Conservation (phyloP, 2,888 invertebrate genomes). For the Clivina fossor region DNA sequence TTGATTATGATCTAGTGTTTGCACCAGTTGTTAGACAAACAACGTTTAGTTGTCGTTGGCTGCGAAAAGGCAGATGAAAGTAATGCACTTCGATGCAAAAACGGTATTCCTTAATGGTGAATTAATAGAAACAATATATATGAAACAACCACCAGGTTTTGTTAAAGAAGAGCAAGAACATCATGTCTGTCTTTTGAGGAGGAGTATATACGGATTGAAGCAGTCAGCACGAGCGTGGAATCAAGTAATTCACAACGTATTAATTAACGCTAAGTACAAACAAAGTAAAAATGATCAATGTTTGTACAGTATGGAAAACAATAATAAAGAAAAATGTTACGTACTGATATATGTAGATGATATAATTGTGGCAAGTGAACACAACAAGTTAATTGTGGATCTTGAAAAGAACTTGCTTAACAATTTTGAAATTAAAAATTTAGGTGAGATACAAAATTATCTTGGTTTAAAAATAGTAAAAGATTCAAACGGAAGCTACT, state of each 20-base stretch:
- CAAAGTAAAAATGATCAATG: neutral
- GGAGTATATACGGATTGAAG: slow-evolving; percentile 30
- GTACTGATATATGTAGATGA: slow-evolving; percentile 35
- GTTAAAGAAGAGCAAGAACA: slow-evolving; percentile 3
- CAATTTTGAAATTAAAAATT: slow-evolving; percentile 27
- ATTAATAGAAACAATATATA: neutral
- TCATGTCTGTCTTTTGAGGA: slow-evolving; percentile 9
- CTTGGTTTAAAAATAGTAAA: slow-evolving; percentile 26
- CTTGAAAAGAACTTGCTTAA: slow-evolving; percentile 7
- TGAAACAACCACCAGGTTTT: neutral
- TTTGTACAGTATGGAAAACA: slow-evolving; percentile 1
- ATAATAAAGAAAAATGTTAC: slow-evolving; percentile 2
- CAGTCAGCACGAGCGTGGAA: slow-evolving; percentile 29
- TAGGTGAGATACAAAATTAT: slow-evolving; percentile 30
- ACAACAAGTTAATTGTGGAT: neutral
- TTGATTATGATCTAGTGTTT: slow-evolving; percentile 42
- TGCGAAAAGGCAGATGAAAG: slow-evolving; percentile 27
- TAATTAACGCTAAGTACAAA: neutral
- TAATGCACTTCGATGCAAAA: neutral
- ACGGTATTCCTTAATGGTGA: neutral
- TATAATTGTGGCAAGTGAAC: slow-evolving; percentile 22
- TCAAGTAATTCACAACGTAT: neutral
- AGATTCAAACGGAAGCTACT: slow-evolving; percentile 9
- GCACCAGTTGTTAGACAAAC: slow-evolving; percentile 39
- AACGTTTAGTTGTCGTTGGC: slow-evolving; percentile 36